Conservation (phyloP, 2,113 vertebrate species). For the Eptesicus fuscus region DNA sequence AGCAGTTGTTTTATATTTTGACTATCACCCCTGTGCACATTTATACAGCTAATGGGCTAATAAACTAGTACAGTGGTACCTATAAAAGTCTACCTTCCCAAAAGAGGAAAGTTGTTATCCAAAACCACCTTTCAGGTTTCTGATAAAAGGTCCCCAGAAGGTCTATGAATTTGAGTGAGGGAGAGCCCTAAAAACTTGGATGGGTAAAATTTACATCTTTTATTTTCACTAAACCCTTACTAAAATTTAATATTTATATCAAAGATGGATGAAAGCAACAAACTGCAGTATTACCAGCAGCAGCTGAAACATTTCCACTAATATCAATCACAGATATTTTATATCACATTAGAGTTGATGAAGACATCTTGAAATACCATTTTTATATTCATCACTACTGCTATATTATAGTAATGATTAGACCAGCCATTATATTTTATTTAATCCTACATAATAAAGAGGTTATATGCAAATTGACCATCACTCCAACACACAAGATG, state of each 20-base stretch:
- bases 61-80: background rate
- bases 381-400: constrained; percentile 25
- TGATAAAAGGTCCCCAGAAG: background rate
- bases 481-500: no score
- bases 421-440: background rate
- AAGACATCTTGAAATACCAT: constrained; percentile 25
- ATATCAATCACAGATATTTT: background rate
- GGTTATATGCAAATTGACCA: no score
- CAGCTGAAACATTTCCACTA: background rate
- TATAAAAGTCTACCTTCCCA: background rate
- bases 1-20: background rate
- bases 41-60: background rate
- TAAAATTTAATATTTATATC: constrained; percentile 15
- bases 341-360: background rate
- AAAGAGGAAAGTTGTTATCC: background rate
- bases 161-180: background rate
- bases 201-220: background rate
- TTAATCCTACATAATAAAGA: background rate
- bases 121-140: background rate
- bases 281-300: background rate
- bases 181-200: background rate
- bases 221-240: background rate
- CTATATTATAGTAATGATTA: background rate
- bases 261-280: background rate
- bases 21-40: background rate